Evolutionary conservation across 2,888 invertebrate genomes (phyloP).

Genomic region (Cyaniris semiargus): DNA sequence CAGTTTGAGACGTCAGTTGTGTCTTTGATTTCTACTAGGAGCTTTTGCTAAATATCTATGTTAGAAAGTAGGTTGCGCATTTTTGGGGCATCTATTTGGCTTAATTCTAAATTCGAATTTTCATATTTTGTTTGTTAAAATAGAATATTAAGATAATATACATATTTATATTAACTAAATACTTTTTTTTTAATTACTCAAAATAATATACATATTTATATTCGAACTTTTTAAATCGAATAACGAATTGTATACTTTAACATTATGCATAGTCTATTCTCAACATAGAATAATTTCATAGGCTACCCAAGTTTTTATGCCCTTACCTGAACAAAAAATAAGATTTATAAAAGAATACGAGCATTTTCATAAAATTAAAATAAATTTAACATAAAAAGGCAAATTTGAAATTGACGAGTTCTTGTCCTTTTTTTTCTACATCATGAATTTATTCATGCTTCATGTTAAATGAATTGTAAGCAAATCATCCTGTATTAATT

Average conservation of each 20-base stretch:
- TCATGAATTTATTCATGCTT: slow-evolving; percentile 18
- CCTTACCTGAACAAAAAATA: background rate
- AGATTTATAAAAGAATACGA: background rate
- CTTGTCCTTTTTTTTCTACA: background rate
- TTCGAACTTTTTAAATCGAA: too few relatives aligned
- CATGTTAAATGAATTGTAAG: background rate
- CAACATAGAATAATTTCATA: background rate
- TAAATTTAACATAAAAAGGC: slow-evolving; percentile 15
- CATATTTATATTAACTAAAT: too few relatives aligned
- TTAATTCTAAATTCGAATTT: too few relatives aligned
- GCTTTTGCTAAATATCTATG: too few relatives aligned
- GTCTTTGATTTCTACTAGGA: too few relatives aligned
- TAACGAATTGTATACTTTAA: too few relatives aligned
- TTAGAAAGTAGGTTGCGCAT: too few relatives aligned
- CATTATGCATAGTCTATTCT: background rate
- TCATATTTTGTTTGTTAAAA: too few relatives aligned
- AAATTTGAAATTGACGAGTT: background rate
- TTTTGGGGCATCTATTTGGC: too few relatives aligned
- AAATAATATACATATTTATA: too few relatives aligned
- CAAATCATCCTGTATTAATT: background rate
- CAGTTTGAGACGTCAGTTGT: background rate
- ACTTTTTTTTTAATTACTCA: too few relatives aligned
- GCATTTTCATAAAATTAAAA: slow-evolving; percentile 2
- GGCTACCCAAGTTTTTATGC: background rate
- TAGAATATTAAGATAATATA: too few relatives aligned